Percentiles rank a stretch among this genome's conserved stretches.
Evolutionary conservation across 2,113 vertebrate species (phyloP).

Genomic region (Oncorhynchus clarkii): DNA sequence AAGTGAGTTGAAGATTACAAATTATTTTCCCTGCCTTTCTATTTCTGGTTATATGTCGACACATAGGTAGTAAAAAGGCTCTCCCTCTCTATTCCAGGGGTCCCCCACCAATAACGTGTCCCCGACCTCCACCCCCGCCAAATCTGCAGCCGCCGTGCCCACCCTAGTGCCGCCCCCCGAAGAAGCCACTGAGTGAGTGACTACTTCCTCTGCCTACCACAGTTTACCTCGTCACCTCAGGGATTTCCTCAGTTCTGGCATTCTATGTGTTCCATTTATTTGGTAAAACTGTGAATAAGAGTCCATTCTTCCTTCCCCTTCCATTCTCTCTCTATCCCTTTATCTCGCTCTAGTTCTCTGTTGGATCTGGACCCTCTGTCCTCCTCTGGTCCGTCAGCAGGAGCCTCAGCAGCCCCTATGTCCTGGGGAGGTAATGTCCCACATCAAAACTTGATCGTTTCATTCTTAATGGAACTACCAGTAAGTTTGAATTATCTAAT

Average conservation of each 20-base stretch:
- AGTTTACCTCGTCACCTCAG: neutral
- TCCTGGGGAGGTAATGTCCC: slow-evolving; percentile 89
- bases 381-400: slow-evolving; percentile 74
- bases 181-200: slow-evolving; percentile 69
- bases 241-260: neutral
- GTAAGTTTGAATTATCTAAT: neutral
- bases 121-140: slow-evolving; percentile 94
- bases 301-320: neutral
- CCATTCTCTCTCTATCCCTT: neutral
- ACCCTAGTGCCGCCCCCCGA: slow-evolving; percentile 87
- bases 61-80: neutral
- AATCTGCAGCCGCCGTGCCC: slow-evolving; percentile 86
- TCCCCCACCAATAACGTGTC: slow-evolving; percentile 93
- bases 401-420: slow-evolving; percentile 72
- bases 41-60: neutral
- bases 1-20: slow-evolving; percentile 54
- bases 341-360: slow-evolving; percentile 82
- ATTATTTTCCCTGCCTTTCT: neutral
- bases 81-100: slow-evolving; percentile 72
- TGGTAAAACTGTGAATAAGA: neutral
- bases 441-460: neutral
- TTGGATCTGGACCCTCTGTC: slow-evolving; percentile 90
- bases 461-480: neutral
- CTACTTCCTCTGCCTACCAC: neutral
- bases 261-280: neutral